These are phyloP conservation scores for Aspiorhynchus laticeps DNA, from an alignment of 2,113 vertebrate genomes.

Conservation along the genomic window DNA sequence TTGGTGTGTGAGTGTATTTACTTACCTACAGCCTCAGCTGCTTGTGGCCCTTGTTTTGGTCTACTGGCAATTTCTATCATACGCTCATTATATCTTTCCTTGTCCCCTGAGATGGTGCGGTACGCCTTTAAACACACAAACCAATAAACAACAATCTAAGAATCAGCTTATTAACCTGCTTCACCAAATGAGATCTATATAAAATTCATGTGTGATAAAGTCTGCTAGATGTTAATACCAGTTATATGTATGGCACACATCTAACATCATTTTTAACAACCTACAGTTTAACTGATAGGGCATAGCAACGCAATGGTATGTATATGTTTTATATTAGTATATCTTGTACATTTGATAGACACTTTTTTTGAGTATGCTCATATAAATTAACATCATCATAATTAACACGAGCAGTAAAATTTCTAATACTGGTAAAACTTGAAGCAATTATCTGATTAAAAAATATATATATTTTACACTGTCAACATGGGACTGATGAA, in stretches of 20 bases:
- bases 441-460: background rate
- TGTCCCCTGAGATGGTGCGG: constrained; percentile 63
- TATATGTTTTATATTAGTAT: background rate
- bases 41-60: constrained; percentile 12
- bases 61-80: constrained; percentile 66
- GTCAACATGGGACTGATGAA: background rate
- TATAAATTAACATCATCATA: background rate
- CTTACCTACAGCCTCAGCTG: constrained; percentile 58
- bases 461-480: background rate
- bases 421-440: background rate
- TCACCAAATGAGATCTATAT: background rate
- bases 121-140: constrained; percentile 64
- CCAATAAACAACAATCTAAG: constrained; percentile 12
- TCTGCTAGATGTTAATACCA: background rate
- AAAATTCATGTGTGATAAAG: background rate
- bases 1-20: background rate
- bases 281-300: background rate
- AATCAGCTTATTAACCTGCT: background rate
- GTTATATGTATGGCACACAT: background rate
- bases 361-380: background rate
- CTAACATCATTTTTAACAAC: background rate
- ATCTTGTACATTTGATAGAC: background rate
- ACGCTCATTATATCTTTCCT: constrained; percentile 66
- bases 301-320: background rate
- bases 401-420: background rate